Evolutionary conservation across 2,888 invertebrate species (phyloP), one percentile per base, ranked within the genome.

Genomic region (Bombylius discolor): DNA sequence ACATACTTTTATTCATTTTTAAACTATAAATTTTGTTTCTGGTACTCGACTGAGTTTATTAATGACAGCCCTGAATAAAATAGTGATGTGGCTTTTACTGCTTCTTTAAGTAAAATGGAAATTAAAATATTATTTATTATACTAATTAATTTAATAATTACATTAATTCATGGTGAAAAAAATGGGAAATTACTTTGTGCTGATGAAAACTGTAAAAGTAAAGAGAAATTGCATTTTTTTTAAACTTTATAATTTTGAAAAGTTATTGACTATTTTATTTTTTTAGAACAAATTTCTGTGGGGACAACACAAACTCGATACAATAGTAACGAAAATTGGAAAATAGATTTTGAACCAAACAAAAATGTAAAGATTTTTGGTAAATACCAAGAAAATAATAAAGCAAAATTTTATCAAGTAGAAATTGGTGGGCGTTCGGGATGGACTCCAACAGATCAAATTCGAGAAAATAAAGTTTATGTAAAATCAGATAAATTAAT

Each of bases 151-250:
- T 23, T 23, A 23, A 23, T 23, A 23, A 23, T 23, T 23, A 2
- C 23, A 23, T 23, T 23, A 23, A 23, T 23, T 23, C 1, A 23
- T 23, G 23, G 23, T 23, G 23, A 23, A 23, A 1, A 23, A 23
- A 23, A 23, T 23, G 39, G 1, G 12, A 11, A 82, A 73, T 79
- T 84, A 66, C 74, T 79, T 67, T 89, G 89, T 78, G 84, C 77
- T 64, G 82, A 88, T 75, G 72, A 77, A 70, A 73, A 81, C 68
- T 89, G 89, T 73, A 78, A 78, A 73, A 79, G 89, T 89, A 76
- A 70, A 69, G 68, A 66, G 65, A 60, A 56, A 8, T 48, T 14
- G 14, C 23, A 8, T 31, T 5, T 8, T n/a, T n/a, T 14, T 14
- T 47, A 36, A 13, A 32, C 34, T 45, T 39, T 42, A 34, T 11